These are phyloP conservation scores for Acheta domesticus DNA, from an alignment of 2,888 invertebrate species.

Conservation along the genomic window DNA sequence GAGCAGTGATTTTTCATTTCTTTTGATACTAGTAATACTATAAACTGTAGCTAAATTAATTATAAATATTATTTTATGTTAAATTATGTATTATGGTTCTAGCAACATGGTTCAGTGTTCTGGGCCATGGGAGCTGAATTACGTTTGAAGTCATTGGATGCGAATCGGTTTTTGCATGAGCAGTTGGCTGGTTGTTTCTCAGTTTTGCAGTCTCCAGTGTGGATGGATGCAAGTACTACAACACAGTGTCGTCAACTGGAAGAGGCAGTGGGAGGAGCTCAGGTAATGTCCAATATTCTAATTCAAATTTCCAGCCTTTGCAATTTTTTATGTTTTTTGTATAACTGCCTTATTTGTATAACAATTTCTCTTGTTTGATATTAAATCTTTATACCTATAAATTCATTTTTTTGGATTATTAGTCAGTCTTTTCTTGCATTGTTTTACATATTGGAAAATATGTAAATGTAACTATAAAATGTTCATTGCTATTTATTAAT, in stretches of 20 bases:
- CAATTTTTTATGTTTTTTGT: constrained; percentile 20
- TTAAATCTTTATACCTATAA: not conserved
- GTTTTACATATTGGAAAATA: no score
- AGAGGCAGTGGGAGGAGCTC: constrained; percentile 72
- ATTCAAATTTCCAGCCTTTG: no score
- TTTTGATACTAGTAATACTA: no score
- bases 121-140: constrained; percentile 77
- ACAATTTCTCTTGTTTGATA: not conserved
- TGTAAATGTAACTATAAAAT: no score
- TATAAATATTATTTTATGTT: no score
- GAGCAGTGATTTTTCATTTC: no score
- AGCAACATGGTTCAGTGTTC: constrained; percentile 98
- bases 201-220: constrained; percentile 78
- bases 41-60: no score
- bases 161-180: constrained; percentile 74
- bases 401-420: no score
- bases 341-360: not conserved
- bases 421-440: no score
- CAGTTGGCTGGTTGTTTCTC: constrained; percentile 80
- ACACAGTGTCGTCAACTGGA: constrained; percentile 76
- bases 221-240: constrained; percentile 91
- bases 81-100: constrained; percentile 36
- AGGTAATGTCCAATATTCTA: constrained; percentile 50
- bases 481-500: no score
- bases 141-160: constrained; percentile 62